phyloP scores from a whole-genome alignment of 2,888 invertebrate genomes.

The Meandrusa payeni region DNA sequence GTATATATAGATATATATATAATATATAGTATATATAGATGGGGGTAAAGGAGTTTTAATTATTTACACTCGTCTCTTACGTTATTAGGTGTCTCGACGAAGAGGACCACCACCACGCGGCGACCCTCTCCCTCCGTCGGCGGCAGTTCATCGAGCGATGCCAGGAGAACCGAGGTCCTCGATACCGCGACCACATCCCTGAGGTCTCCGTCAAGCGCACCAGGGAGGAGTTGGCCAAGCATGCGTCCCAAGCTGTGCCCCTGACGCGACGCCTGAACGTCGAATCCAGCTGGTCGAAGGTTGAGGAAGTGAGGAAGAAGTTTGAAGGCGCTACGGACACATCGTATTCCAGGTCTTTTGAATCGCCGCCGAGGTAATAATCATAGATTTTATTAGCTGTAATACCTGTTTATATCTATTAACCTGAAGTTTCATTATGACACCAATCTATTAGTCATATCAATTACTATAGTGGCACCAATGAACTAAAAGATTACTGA shows the following conservation, averaged over 20 bases:
- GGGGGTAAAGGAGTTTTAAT: no score
- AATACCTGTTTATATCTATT: no score
- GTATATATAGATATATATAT: no score
- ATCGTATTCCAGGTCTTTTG: slow-evolving; percentile 65
- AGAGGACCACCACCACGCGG: slow-evolving; percentile 45
- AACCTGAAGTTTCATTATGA: no score
- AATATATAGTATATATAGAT: no score
- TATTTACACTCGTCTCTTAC: no score
- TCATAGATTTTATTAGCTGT: no score
- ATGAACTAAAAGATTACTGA: no score
- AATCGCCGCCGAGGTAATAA: slow-evolving; percentile 72
- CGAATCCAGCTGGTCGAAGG: slow-evolving; percentile 74
- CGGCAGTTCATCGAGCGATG: slow-evolving; percentile 75
- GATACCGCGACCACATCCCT: slow-evolving; percentile 57
- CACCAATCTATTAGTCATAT: no score
- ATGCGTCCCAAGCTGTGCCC: slow-evolving; percentile 64
- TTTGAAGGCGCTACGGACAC: slow-evolving; percentile 62
- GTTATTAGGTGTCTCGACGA: slow-evolving; percentile 70
- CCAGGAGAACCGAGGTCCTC: slow-evolving; percentile 58
- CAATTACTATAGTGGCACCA: no score
- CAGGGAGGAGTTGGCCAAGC: slow-evolving; percentile 65
- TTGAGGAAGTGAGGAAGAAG: slow-evolving; percentile 74
- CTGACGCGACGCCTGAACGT: slow-evolving; percentile 70
- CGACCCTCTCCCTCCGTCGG: slow-evolving; percentile 61
- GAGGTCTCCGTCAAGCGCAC: slow-evolving; percentile 68